Percentiles rank a stretch among this genome's conserved stretches.
Evolutionary conservation across 2,888 invertebrate species (phyloP).

Genomic region (Melinaea menophilus): DNA sequence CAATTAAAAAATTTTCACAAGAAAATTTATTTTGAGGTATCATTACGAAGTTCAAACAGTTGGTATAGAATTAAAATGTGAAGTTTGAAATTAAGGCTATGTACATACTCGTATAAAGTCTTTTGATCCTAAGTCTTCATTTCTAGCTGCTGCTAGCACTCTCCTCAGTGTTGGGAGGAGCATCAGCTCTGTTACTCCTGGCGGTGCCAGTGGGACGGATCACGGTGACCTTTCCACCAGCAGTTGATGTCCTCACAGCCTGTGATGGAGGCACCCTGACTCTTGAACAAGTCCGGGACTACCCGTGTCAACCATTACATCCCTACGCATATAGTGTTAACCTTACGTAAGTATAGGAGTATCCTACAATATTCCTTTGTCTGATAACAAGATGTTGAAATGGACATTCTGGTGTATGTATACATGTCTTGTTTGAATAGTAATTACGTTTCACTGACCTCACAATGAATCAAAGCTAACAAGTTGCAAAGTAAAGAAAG

Average conservation of each 20-base stretch:
- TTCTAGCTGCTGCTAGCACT: constrained; percentile 81
- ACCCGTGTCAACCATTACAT: constrained; percentile 69
- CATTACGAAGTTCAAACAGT: too few relatives aligned
- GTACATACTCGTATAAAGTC: too few relatives aligned
- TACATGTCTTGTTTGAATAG: too few relatives aligned
- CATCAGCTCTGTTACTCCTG: constrained; percentile 81
- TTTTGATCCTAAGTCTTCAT: background rate
- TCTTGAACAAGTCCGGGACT: constrained; percentile 64
- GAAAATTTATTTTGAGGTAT: too few relatives aligned
- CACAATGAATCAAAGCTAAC: too few relatives aligned
- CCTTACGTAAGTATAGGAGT: constrained; percentile 57
- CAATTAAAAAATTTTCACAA: too few relatives aligned
- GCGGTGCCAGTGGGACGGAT: constrained; percentile 85
- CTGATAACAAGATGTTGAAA: too few relatives aligned
- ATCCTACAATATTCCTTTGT: background rate
- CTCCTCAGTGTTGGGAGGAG: constrained; percentile 82
- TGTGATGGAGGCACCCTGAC: constrained; percentile 63
- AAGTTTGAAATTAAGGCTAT: too few relatives aligned
- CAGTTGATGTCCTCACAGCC: constrained; percentile 77
- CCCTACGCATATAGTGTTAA: constrained; percentile 69
- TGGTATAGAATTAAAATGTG: too few relatives aligned
- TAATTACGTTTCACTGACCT: too few relatives aligned
- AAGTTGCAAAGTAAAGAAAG: constrained; percentile 1
- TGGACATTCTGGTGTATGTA: too few relatives aligned
- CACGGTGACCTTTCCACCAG: constrained; percentile 80